Evolutionary conservation across 2,113 vertebrate genomes (phyloP).

Genomic region (Amphiprion ocellaris): DNA sequence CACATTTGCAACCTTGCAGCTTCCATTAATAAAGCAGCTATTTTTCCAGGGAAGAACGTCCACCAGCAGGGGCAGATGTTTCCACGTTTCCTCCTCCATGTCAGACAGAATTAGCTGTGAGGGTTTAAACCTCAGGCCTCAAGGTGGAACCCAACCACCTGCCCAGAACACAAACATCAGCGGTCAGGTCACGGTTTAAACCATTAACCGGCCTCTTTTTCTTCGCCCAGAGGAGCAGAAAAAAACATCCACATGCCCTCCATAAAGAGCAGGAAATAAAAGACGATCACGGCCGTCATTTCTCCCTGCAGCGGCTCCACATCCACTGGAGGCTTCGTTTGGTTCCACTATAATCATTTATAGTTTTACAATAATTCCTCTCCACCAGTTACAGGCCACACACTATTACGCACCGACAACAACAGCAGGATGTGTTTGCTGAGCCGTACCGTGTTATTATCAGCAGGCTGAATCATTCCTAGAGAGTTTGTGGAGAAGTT

Average conservation of each 20-base stretch:
- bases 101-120: not conserved
- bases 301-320: not conserved
- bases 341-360: not conserved
- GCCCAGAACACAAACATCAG: constrained; percentile 53
- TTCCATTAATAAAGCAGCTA: not conserved
- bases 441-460: constrained; percentile 26
- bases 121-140: constrained; percentile 60
- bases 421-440: constrained; percentile 1
- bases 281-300: not conserved
- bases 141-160: constrained; percentile 64
- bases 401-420: constrained; percentile 7
- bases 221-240: constrained; percentile 19
- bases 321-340: not conserved
- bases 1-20: too few relatives aligned
- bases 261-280: not conserved
- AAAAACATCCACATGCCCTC: not conserved
- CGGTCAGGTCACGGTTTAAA: constrained; percentile 56
- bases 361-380: constrained; percentile 28
- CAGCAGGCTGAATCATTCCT: constrained; percentile 14
- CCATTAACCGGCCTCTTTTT: constrained; percentile 50
- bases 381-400: constrained; percentile 8
- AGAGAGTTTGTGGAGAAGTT: not conserved
- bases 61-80: constrained; percentile 31
- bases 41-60: not conserved
- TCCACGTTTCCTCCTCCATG: not conserved